Evolutionary conservation across 2,113 vertebrate genomes (phyloP), one percentile per base, ranked within the genome.

Genomic region (Haemorhous mexicanus): DNA sequence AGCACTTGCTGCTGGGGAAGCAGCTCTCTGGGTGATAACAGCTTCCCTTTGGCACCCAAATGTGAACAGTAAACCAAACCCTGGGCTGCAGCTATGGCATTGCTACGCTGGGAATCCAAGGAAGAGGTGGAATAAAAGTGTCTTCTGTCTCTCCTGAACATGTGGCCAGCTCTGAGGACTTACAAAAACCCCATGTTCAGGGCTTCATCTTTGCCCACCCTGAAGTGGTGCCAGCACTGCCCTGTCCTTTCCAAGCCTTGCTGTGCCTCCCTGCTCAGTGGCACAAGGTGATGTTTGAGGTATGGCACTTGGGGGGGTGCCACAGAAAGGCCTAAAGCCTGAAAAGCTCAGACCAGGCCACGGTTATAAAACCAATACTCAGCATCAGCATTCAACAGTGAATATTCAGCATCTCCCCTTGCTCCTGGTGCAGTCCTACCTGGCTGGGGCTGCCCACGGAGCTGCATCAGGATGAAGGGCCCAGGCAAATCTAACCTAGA

Each of bases 251-350:
- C 12, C 11, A 47, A 66, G 24, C 49, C 63, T 10, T 9, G 19
- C 32, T 7, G 4, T 62, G 64, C 28, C 30, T 69, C 41, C 75
- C 59, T 17, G 12, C 1, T 6, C 43, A 33, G 41, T 11, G 74
- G 21, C n/a, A 53, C 30, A 13, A 46, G 41, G 49, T 37, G 64
- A 46, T 28, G 11, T 4, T 43, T 3, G 11, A 69, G 49, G 16
- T 6, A 4, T 4, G 24, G 39, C 55, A 64, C 39, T 3, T 0
- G 0, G 11, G 17, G 17, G 23, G 17, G 4, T 13, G 13, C 24
- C 27, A 20, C 17, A 13, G 43, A 30, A 73, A 63, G 37, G 4
- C 23, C 33, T 39, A 69, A 39, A 19, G 11, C 28, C 41, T 11
- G 49, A 35, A 77, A 63, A 59, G 16, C 49, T 59, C 55, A 59